Base-by-base conservation (phyloP, 2,113 vertebrate genomes). In the Cervus canadensis region DNA sequence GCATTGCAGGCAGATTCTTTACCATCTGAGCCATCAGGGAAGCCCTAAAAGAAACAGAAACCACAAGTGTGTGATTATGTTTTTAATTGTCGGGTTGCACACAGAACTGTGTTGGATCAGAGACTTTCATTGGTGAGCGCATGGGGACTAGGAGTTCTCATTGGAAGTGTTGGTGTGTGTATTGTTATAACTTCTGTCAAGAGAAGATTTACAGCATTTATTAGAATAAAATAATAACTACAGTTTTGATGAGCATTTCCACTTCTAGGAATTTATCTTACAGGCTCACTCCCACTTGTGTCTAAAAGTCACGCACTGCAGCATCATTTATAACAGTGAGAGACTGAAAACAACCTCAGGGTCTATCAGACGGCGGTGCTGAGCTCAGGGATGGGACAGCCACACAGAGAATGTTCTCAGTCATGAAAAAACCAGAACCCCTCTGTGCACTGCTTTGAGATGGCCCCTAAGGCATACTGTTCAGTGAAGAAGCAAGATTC, bases 241-340 rank as follows among this genome's bases (percentile, higher is more conserved):
- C 14, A 74, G 45, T 21, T 92, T 76, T 15, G n/a, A 40, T 50
- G 9, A 91, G 21, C 52, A 36, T 54, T 92, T 90, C 50, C 21
- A 10, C 71, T 86, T 60, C 5, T 82, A 78, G 56, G 36, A 91
- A 86, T 76, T n/a, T 62, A 50, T 50, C 81, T 45, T 40, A 25
- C 10, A 16, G 12, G 67, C 33, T 21, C 3, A 5, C 8, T 54
- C 17, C 16, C 5, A 50, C 8, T 9, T 1, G 0, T 7, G 12
- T 57, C 60, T n/a, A 25, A 60, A 83, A 57, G 33, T 79, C 45
- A 50, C 1, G 6, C 11, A 5, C 33, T 12, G n/a, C 1, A 21
- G 6, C 15, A 25, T 19, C 45, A 4, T 54, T 43, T 91, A 3
- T 6, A 62, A 60, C 1, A 30, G 7, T 9, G 52, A 45, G n/a